phyloP scores from a whole-genome alignment of 1,140 invertebrate species.

The Cherax destructor region DNA sequence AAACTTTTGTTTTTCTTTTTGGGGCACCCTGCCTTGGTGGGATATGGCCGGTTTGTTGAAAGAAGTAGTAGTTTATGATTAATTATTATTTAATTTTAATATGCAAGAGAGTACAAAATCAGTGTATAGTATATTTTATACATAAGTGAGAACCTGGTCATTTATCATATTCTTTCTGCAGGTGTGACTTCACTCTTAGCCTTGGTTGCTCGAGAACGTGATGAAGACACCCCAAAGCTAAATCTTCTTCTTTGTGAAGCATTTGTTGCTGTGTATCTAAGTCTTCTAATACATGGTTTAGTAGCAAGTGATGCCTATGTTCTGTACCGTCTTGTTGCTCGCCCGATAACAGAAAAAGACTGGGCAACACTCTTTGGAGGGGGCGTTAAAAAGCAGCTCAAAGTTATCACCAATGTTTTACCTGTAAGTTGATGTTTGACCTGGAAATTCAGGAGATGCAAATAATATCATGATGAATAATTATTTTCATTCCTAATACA shows the following conservation, averaged over 20 bases:
- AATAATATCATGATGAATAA: background rate
- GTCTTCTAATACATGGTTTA: slow-evolving; percentile 93
- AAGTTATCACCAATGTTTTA: slow-evolving; percentile 80
- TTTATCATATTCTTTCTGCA: slow-evolving; percentile 69
- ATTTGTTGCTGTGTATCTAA: slow-evolving; percentile 93
- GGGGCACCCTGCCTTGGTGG: no score
- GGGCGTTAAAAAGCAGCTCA: slow-evolving; percentile 91
- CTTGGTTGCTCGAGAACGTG: slow-evolving; percentile 92
- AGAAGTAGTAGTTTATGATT: no score
- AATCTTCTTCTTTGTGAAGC: slow-evolving; percentile 94
- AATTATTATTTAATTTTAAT: background rate
- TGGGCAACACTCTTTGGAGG: slow-evolving; percentile 96
- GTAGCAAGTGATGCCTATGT: slow-evolving; percentile 90
- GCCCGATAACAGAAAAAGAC: slow-evolving; percentile 86
- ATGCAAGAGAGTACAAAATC: background rate
- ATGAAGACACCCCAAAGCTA: slow-evolving; percentile 95
- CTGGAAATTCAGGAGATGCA: background rate
- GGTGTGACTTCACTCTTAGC: slow-evolving; percentile 93
- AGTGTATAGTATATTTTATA: background rate
- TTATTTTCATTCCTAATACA: background rate
- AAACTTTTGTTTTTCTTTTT: no score
- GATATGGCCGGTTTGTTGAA: no score
- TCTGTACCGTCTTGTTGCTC: slow-evolving; percentile 83
- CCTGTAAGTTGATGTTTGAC: slow-evolving; percentile 31
- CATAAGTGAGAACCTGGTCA: background rate